Percentiles rank a stretch among this genome's conserved stretches.
phyloP scores from a whole-genome alignment of 2,113 vertebrate species.

The Phylloscopus whistleri region DNA sequence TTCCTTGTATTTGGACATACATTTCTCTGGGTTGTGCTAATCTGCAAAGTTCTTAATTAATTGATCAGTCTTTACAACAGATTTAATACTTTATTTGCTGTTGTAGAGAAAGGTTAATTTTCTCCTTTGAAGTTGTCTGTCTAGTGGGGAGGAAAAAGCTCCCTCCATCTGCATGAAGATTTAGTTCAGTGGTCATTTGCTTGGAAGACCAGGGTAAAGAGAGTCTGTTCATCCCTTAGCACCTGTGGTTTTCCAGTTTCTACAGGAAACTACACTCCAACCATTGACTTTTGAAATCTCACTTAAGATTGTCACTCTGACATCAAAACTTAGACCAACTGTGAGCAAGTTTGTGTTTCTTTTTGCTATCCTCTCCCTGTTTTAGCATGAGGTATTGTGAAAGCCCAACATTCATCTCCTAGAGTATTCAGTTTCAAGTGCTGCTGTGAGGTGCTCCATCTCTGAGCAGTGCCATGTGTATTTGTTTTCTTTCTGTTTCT shows the following conservation, averaged over 20 bases:
- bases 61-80: neutral
- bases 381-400: neutral
- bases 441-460: neutral
- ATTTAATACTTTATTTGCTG: neutral
- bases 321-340: neutral
- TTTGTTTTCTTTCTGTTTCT: slow-evolving; percentile 9
- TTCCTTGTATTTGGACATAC: neutral
- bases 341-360: neutral
- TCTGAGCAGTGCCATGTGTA: neutral
- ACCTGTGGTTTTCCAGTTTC: neutral
- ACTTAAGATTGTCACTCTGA: slow-evolving; percentile 32
- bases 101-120: neutral
- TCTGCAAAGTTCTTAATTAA: neutral
- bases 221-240: neutral
- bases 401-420: neutral
- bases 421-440: neutral
- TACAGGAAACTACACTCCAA: neutral
- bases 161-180: neutral
- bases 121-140: neutral
- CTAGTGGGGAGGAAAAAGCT: neutral
- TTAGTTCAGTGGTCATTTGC: neutral
- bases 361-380: neutral
- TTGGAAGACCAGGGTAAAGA: neutral
- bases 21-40: neutral
- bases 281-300: slow-evolving; percentile 25